Evolutionary conservation across 2,797 vertebrate species (phyloP).

Genomic region (Antrozous pallidus): DNA sequence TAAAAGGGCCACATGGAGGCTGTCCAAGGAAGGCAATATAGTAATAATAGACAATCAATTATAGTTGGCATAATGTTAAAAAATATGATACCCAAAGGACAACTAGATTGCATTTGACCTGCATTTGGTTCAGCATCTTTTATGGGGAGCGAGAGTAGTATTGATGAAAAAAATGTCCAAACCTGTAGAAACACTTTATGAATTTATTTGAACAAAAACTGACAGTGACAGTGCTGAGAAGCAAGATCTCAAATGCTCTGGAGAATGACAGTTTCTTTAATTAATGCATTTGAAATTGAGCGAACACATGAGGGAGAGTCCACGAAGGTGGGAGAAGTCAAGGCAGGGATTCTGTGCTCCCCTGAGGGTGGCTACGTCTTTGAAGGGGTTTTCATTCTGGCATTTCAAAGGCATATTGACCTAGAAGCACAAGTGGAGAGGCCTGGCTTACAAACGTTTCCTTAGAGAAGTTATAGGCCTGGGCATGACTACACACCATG

Average conservation of each 20-base stretch:
- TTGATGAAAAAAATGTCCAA: neutral
- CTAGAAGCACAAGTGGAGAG: neutral
- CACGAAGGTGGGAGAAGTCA: neutral
- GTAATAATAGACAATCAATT: neutral
- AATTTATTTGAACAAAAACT: neutral
- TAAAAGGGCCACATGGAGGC: neutral
- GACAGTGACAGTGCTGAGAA: neutral
- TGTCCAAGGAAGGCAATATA: neutral
- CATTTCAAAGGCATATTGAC: neutral
- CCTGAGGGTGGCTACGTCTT: neutral
- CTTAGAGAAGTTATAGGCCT: neutral
- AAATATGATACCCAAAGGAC: neutral
- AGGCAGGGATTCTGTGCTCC: neutral
- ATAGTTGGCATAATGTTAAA: neutral
- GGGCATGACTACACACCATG: neutral
- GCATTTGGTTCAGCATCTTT: neutral
- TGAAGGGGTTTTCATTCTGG: neutral
- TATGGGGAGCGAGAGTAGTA: neutral
- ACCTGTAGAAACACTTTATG: neutral
- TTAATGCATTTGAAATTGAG: neutral
- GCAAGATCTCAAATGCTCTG: neutral
- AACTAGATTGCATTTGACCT: neutral
- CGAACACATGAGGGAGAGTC: neutral
- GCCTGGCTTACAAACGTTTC: neutral
- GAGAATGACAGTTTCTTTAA: neutral